A percentile compares a stretch with the other conserved stretches of the same genome.
Conservation (phyloP, 2,797 vertebrate species). For the Cossypha niveicapilla region DNA sequence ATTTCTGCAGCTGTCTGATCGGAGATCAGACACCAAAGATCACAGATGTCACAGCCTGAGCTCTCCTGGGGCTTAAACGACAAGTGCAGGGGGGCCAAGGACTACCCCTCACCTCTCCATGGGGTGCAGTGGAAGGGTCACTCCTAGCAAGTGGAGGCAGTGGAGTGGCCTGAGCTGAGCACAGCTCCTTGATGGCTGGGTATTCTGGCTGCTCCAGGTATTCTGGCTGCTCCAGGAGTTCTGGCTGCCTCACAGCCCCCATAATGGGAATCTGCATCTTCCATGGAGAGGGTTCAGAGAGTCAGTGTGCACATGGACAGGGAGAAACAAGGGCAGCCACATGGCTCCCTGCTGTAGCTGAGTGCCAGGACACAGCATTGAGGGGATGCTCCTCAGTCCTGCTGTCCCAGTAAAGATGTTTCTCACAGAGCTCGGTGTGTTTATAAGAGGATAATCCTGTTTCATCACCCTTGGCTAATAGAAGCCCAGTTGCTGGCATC, state of each 20-base stretch:
- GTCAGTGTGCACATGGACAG: fast-evolving
- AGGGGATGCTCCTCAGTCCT: neutral
- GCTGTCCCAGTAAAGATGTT: neutral
- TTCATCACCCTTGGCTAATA: neutral
- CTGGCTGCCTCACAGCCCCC: neutral
- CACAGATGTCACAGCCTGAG: neutral
- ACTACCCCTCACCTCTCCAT: fast-evolving
- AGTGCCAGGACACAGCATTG: neutral
- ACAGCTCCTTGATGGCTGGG: neutral
- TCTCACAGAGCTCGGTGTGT: neutral
- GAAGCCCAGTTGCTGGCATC: neutral
- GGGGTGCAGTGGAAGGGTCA: neutral
- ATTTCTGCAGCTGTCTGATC: neutral
- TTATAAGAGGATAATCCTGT: neutral
- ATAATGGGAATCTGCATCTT: neutral
- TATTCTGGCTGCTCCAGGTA: neutral
- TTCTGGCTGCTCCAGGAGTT: neutral
- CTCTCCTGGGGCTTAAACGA: neutral
- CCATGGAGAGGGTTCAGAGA: neutral
- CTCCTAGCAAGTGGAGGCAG: neutral
- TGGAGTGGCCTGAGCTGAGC: neutral
- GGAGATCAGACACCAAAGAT: neutral
- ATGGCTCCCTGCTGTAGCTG: neutral
- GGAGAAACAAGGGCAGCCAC: neutral
- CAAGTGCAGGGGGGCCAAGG: neutral